phyloP scores from a whole-genome alignment of 2,113 vertebrate species.

The Peromyscus polionotus region DNA sequence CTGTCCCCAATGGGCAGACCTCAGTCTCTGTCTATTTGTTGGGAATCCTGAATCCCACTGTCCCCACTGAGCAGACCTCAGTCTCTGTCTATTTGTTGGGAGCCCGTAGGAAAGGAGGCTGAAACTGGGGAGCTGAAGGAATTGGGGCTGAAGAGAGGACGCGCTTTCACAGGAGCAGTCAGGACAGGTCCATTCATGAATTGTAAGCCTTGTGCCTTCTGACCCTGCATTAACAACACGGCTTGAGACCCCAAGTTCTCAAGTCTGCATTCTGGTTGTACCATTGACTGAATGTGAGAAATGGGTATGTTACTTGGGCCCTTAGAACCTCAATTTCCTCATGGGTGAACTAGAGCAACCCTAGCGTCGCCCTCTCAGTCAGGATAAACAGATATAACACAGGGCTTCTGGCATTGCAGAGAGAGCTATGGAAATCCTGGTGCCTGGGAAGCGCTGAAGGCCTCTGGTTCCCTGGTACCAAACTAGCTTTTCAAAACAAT shows the following conservation, averaged over 20 bases:
- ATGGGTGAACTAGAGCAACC: neutral
- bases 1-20: neutral
- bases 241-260: neutral
- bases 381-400: neutral
- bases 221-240: neutral
- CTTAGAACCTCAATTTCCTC: neutral
- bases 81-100: neutral
- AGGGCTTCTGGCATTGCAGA: neutral
- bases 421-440: neutral
- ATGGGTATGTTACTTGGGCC: no score
- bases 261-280: neutral
- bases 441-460: neutral
- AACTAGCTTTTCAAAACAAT: neutral
- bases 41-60: neutral
- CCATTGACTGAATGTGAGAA: neutral
- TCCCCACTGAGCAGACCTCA: neutral
- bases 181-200: no score
- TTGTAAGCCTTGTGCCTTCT: neutral
- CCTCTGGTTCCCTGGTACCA: no score
- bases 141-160: neutral
- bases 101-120: neutral
- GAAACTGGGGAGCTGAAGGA: no score
- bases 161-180: neutral
- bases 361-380: neutral
- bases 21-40: neutral